Conservation (phyloP, 2,113 vertebrate genomes). For the Elephas maximus region DNA sequence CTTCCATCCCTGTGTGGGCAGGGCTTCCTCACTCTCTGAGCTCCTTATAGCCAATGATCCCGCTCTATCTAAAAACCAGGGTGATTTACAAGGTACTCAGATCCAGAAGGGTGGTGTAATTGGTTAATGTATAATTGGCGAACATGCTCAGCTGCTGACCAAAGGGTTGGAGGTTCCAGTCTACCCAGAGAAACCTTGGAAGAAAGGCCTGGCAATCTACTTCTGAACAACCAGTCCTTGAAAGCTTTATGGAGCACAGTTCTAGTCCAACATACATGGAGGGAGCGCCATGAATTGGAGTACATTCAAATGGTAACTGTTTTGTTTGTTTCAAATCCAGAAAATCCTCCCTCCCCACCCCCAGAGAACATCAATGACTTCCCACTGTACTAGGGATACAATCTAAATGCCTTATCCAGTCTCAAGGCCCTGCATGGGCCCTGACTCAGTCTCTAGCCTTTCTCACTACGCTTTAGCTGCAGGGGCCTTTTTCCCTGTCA, state of each 20-base stretch:
- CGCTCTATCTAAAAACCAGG: neutral
- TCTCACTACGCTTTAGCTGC: neutral
- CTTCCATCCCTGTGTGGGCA: fast-evolving
- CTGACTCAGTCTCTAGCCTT: neutral
- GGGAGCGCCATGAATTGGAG: neutral
- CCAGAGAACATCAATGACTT: neutral
- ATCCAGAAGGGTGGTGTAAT: neutral
- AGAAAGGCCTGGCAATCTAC: neutral
- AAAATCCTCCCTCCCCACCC: neutral
- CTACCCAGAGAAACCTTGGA: neutral
- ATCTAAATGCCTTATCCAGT: no score
- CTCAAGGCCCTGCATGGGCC: neutral
- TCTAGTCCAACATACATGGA: neutral
- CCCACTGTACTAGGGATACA: neutral
- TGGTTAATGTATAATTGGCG: neutral
- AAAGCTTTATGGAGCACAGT: neutral
- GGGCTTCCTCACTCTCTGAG: neutral
- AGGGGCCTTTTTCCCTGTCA: neutral
- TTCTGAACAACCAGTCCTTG: neutral
- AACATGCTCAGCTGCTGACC: neutral
- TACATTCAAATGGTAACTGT: neutral
- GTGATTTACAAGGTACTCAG: neutral
- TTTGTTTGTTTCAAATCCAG: neutral
- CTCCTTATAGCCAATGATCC: neutral
- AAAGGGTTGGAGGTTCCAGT: neutral